A percentile compares a stretch with the other conserved stretches of the same genome.
phyloP scores from a whole-genome alignment of 1,140 invertebrate genomes.

The Trachymyrmex cornetzi region DNA sequence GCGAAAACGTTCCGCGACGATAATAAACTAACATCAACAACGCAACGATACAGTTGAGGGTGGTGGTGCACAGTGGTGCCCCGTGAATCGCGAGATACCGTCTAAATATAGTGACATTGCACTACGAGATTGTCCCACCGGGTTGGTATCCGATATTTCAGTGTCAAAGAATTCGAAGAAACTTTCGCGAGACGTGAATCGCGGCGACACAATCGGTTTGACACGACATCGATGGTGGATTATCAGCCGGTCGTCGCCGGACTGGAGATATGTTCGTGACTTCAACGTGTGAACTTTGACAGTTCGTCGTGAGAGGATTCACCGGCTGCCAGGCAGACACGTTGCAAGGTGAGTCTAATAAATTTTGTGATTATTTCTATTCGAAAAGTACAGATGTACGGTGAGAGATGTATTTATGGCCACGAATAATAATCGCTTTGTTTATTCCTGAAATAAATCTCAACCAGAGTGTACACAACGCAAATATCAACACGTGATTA shows the following conservation, averaged over 20 bases:
- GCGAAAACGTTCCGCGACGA: conserved; percentile 33
- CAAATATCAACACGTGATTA: background rate
- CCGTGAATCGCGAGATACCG: conserved; percentile 15
- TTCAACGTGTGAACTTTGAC: conserved; percentile 73
- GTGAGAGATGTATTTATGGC: too few species aligned
- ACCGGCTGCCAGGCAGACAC: conserved; percentile 59
- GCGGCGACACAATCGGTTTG: background rate
- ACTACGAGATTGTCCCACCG: background rate
- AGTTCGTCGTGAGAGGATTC: conserved; percentile 66
- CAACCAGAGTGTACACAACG: background rate
- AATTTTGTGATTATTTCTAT: background rate
- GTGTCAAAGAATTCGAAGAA: conserved; percentile 25
- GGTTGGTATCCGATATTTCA: conserved; percentile 3
- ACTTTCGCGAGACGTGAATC: conserved; percentile 3
- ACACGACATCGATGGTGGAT: conserved; percentile 43
- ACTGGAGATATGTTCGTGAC: conserved; percentile 74
- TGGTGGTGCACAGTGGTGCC: conserved; percentile 1
- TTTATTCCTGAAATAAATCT: background rate
- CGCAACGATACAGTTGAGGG: background rate
- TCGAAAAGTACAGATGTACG: background rate
- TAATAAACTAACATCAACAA: conserved; percentile 13
- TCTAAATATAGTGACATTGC: conserved; percentile 19
- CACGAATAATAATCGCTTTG: background rate
- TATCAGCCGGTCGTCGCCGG: conserved; percentile 20
- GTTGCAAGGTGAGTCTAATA: conserved; percentile 43